A percentile compares a stretch with the other conserved stretches of the same genome.
These are phyloP conservation scores for Myotis myotis DNA, from an alignment of 2,797 vertebrate species.

Conservation along the genomic window DNA sequence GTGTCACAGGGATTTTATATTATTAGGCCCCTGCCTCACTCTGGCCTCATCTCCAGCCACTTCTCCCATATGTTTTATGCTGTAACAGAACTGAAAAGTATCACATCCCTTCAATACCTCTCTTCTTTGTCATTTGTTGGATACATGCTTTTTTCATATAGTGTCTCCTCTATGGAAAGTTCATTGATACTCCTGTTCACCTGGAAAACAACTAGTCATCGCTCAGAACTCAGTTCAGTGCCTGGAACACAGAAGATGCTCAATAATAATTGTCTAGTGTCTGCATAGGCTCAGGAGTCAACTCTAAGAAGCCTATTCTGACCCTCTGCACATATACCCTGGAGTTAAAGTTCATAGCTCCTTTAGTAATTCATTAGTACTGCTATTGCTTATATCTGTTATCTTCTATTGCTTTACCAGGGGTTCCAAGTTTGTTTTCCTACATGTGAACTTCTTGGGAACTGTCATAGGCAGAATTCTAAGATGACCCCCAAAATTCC, in stretches of 20 bases:
- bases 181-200: background rate
- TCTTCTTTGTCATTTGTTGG: background rate
- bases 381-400: background rate
- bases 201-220: background rate
- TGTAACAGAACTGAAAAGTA: background rate
- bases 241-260: background rate
- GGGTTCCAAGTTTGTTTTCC: background rate
- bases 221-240: background rate
- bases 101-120: background rate
- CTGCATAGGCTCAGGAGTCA: background rate
- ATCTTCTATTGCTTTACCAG: background rate
- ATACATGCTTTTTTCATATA: background rate
- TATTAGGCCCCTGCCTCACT: background rate
- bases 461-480: background rate
- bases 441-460: background rate
- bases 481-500: background rate
- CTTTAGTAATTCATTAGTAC: background rate
- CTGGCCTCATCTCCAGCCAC: background rate
- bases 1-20: background rate
- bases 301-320: background rate
- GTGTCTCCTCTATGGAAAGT: background rate
- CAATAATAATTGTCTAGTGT: background rate
- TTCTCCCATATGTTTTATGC: background rate
- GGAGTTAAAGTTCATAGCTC: background rate
- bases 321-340: background rate